Evolutionary conservation across 2,797 vertebrate species (phyloP).

Genomic region (Semotilus atromaculatus): DNA sequence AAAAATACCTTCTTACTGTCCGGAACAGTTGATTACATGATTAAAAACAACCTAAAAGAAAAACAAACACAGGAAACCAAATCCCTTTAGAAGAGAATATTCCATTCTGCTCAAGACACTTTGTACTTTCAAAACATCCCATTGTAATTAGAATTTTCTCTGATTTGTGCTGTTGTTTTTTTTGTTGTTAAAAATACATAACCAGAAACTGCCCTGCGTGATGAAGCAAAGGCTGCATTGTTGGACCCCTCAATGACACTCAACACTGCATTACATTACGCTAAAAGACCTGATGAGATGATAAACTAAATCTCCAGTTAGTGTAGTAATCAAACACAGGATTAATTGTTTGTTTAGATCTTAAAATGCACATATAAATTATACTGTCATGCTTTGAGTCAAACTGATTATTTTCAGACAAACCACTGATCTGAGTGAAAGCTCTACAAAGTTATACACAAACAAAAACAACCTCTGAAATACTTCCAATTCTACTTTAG

Average conservation of each 20-base stretch:
- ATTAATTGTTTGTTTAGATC: not conserved
- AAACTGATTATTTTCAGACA: not conserved
- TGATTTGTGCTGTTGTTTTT: not conserved
- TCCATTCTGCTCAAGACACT: not conserved
- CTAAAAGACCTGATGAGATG: not conserved
- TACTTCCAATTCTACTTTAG: not conserved
- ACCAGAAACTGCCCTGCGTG: not conserved
- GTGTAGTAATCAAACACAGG: not conserved
- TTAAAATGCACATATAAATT: not conserved
- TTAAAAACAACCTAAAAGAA: not conserved
- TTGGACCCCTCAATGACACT: conserved; percentile 1
- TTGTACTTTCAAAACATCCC: not conserved
- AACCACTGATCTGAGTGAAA: not conserved
- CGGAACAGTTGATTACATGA: not conserved
- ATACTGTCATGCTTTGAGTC: not conserved
- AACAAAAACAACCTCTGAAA: not conserved
- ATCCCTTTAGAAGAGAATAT: not conserved
- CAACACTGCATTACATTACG: not conserved
- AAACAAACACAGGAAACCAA: not conserved
- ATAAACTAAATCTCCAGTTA: conserved; percentile 2
- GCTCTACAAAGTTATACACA: not conserved
- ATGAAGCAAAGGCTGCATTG: not conserved
- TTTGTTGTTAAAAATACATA: not conserved
- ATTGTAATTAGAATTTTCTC: not conserved
- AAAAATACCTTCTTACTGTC: not conserved